These are phyloP conservation scores for Notoglanidium macrostoma DNA, from an alignment of 2,797 vertebrate species.

Conservation along the genomic window DNA sequence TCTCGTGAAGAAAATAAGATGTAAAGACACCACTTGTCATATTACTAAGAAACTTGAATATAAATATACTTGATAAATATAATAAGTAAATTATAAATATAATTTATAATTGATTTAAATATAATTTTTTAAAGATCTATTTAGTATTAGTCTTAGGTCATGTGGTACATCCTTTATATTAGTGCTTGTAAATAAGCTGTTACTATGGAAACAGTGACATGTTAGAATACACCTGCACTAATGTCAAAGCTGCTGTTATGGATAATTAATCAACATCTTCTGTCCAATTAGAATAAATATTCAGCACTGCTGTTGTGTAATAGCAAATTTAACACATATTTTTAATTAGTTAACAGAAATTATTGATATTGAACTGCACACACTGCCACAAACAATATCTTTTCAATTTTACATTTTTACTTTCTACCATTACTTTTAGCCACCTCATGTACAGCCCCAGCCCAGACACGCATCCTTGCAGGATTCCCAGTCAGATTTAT, in stretches of 20 bases:
- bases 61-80: not conserved
- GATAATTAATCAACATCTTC: not conserved
- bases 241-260: not conserved
- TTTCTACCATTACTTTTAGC: not conserved
- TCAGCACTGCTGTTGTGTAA: not conserved
- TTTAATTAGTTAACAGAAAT: not conserved
- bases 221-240: not conserved
- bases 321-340: not conserved
- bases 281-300: not conserved
- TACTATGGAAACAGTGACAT: not conserved
- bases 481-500: constrained; percentile 12
- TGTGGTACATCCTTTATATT: not conserved
- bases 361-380: not conserved
- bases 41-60: not conserved
- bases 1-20: not conserved
- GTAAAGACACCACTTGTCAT: too few species aligned
- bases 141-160: not conserved
- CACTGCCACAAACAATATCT: not conserved
- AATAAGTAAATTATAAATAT: too few species aligned
- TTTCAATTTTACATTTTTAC: not conserved
- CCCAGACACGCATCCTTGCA: not conserved
- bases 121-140: not conserved
- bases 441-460: not conserved
- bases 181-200: not conserved
- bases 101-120: too few species aligned